Evolutionary conservation across 2,797 vertebrate species (phyloP), one percentile per base, ranked within the genome.

Genomic region (Luscinia megarhynchos): DNA sequence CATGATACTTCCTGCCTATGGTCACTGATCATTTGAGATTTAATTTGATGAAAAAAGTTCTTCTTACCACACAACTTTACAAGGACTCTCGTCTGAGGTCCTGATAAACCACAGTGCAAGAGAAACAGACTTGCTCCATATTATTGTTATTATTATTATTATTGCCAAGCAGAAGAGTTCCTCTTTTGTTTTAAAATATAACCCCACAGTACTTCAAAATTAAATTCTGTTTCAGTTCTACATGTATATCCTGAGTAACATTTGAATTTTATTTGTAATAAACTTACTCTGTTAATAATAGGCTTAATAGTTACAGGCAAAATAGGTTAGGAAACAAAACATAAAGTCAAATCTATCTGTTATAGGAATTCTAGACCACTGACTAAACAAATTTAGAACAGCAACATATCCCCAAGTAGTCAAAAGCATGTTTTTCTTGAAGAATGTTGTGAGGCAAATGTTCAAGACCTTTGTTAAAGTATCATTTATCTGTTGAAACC

Each of bases 361-460:
- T 74, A 36, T 63, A 96, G 58, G 58, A 87, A 91, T 92, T 95
- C 64, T 92, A 93, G 68, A 78, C 66, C 80, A 74, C 38, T 95
- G 92, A 94, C 58, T 95, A 92, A 94, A 91, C 93, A 94, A 86
- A 93, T 96, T 77, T 95, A 75, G 80, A 91, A 97, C 94, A 89
- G 80, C 78, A 95, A 40, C 80, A 48, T 72, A 95, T 62, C 63
- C 84, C 63, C 55, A 85, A 58, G 91, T 41, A 96, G 75, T 93
- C 82, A 91, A 88, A 87, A 87, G 57, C 84, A 96, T 83, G 79
- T 94, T 97, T 95, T 94, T 80, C 83, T 85, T 95, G 78, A 93
- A 73, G 41, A 94, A 91, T 13, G 55, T 74, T 55, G 46, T 11
- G 30, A 94, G 54, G 64, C 75, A 95, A 74, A 85, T 20, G 16